Evolutionary conservation across 2,888 invertebrate species (phyloP).

Genomic region (Noctua comes): DNA sequence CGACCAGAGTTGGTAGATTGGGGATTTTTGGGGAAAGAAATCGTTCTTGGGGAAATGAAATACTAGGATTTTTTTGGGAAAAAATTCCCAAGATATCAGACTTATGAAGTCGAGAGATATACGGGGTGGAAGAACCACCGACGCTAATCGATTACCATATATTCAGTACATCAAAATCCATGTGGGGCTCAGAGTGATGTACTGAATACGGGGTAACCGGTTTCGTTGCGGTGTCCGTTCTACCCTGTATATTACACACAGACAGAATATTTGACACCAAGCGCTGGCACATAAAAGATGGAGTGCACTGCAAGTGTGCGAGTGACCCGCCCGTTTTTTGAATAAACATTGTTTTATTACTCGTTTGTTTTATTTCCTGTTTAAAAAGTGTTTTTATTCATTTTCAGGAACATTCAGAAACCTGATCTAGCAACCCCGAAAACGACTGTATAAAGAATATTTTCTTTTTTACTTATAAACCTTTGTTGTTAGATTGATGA

Average conservation of each 20-base stretch:
- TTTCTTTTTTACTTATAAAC: slow-evolving; percentile 44
- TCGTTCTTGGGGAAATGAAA: background rate
- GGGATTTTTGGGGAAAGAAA: background rate
- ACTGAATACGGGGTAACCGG: too few species aligned
- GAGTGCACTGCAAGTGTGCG: background rate
- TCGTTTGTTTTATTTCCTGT: background rate
- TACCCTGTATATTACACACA: too few species aligned
- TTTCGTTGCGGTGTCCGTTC: too few species aligned
- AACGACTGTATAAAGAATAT: slow-evolving; percentile 50
- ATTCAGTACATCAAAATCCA: too few species aligned
- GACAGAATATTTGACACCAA: background rate
- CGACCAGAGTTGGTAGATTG: slow-evolving; percentile 7
- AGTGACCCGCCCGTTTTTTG: background rate
- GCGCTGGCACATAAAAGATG: background rate
- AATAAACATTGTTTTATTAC: background rate
- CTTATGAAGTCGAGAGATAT: too few species aligned
- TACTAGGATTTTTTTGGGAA: background rate
- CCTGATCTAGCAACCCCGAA: background rate
- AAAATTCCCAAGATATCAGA: background rate
- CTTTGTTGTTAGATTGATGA: slow-evolving; percentile 49
- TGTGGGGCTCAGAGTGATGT: too few species aligned
- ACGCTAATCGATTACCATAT: too few species aligned
- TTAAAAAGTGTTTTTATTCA: background rate
- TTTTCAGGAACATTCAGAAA: background rate
- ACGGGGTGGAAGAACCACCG: too few species aligned